Base-by-base conservation (phyloP, 30 jellyfish, hydroid and myxozoan species). In the Pseudorhiza aurosa region DNA sequence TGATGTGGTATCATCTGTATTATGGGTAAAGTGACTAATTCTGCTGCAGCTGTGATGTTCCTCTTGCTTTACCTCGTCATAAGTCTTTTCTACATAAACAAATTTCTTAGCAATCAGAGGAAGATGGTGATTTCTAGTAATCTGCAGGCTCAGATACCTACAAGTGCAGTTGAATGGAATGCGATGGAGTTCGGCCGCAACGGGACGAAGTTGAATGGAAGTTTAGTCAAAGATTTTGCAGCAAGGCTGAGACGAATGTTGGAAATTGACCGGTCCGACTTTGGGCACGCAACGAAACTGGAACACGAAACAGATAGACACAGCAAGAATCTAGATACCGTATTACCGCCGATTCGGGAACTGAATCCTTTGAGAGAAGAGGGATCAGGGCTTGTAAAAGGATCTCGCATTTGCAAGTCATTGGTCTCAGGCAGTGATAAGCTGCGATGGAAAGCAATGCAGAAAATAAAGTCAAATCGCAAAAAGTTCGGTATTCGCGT, bases 341-440 rank as follows among this genome's bases (percentile, higher is more conserved):
- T n/a, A n/a, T n/a, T n/a, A n/a, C n/a, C n/a, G n/a, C n/a, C n/a
- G n/a, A n/a, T n/a, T n/a, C n/a, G n/a, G n/a, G n/a, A n/a, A n/a
- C 14, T 53, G 5, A 53, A 19, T 18, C 1, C 31, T 15, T 8
- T 64, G 58, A 64, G 50, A 7, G 58, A 19, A 30, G 18, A 24
- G 27, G 53, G 37, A 19, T 26, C 83, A 7, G 71, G 83, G 27
- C 36, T 19, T 1, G 72, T 45, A 29, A 24, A 18, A 43, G 58
- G 27, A 4, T 45, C 82, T 24, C 42, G 57, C 40, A 29, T 68
- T 3, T 77, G 89, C 75, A 50, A 65, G 24, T 27, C 67, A 4
- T 26, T 80, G 0, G 79, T 62, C 0, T 65, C 83, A 0, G 91
- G 91, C 0, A 65, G 47, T 53, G 91, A 80, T n/a, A 26, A 18